A percentile compares a stretch with the other conserved stretches of the same genome.
These are phyloP conservation scores for Phrynocephalus guinanensis DNA, from an alignment of 2,797 vertebrate genomes.

Conservation along the genomic window DNA sequence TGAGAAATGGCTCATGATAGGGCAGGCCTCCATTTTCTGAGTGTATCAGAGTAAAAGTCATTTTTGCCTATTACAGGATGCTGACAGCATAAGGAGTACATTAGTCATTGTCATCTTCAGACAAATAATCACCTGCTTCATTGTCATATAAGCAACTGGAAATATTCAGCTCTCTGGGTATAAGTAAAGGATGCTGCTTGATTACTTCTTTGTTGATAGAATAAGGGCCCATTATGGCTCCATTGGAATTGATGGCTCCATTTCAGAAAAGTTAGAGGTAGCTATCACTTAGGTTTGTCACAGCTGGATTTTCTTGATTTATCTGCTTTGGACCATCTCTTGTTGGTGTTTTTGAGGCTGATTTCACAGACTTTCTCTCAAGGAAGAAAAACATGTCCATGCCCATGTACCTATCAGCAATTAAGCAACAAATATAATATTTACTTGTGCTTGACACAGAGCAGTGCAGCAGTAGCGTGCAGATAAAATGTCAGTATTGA, in stretches of 20 bases:
- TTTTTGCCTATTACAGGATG: constrained; percentile 4
- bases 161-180: constrained; percentile 2
- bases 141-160: neutral
- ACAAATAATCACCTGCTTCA: constrained; percentile 20
- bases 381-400: neutral
- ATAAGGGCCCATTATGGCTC: neutral
- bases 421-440: too few species aligned
- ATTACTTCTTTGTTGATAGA: neutral
- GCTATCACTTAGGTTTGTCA: neutral
- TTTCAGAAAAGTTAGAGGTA: constrained; percentile 8
- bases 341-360: neutral
- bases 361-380: neutral
- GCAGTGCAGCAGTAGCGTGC: too few species aligned
- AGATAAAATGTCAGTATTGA: too few species aligned
- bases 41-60: constrained; percentile 19
- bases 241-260: neutral
- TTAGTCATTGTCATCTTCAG: constrained; percentile 23
- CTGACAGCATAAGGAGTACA: neutral
- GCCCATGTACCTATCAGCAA: too few species aligned
- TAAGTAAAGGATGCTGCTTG: neutral
- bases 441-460: too few species aligned
- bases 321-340: neutral
- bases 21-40: neutral
- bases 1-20: constrained; percentile 19
- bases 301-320: neutral